phyloP scores from a whole-genome alignment of 2,888 invertebrate species.

The Trichopria drosophilae region DNA sequence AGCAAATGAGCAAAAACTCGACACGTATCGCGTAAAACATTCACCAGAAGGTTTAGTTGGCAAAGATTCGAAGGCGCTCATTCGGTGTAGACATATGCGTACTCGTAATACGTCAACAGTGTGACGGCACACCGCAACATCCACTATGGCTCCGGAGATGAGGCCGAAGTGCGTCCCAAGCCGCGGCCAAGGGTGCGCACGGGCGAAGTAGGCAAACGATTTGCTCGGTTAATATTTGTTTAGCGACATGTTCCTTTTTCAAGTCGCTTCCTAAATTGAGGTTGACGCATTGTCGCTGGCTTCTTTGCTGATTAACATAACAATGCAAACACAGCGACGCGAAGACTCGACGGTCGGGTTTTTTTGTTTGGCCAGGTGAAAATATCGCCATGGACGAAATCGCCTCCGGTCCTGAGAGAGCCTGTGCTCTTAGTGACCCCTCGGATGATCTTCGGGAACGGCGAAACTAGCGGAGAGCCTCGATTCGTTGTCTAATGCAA shows the following conservation, averaged over 20 bases:
- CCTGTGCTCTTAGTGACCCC: too few species aligned
- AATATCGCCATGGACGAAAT: conserved; percentile 47
- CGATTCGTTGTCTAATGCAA: conserved; percentile 52
- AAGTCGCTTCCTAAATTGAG: conserved; percentile 57
- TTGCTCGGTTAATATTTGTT: conserved; percentile 56
- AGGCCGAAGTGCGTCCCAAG: too few species aligned
- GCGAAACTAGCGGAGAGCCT: too few species aligned
- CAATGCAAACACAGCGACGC: conserved; percentile 57
- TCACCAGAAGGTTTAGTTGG: too few species aligned
- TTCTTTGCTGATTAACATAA: conserved; percentile 55
- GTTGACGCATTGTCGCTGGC: conserved; percentile 55
- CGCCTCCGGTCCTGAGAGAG: too few species aligned
- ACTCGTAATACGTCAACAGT: conserved; percentile 34
- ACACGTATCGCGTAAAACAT: too few species aligned
- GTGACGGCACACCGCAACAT: conserved; percentile 17
- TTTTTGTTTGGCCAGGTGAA: conserved; percentile 57
- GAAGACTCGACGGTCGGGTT: conserved; percentile 41
- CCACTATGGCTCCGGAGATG: conserved; percentile 1
- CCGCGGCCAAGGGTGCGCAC: conserved; percentile 21
- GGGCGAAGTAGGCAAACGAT: conserved; percentile 52
- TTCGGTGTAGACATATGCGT: too few species aligned
- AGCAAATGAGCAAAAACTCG: too few species aligned
- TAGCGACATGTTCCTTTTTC: conserved; percentile 49
- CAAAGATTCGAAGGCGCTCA: too few species aligned
- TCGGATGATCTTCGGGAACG: too few species aligned